Base-by-base conservation (phyloP, 1,140 invertebrate species). In the Heliconius nattereri region DNA sequence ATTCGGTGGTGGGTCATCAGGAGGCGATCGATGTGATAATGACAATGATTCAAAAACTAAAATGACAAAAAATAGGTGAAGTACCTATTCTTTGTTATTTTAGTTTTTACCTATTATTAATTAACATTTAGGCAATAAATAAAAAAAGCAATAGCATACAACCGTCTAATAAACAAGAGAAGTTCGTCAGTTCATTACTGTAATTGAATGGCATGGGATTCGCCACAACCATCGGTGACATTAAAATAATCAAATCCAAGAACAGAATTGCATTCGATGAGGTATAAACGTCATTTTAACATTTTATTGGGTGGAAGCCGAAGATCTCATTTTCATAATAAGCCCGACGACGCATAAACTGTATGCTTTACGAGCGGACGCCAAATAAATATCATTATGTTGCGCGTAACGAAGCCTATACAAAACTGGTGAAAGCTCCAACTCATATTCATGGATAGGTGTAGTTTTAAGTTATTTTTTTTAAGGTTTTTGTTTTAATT, bases 221-320 rank as follows among this genome's bases (percentile, higher is more conserved):
- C 35, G 71, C 71, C 32, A 71, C 32, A 57, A 57, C 54, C 54
- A 66, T 37, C 19, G 71, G 73, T 75, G 45, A 54, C 60, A 76
- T 76, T 80, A 76, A 76, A 76, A 80, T 49, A 37, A 80, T 60
- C 49, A 57, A 49, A 40, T 45, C 29, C 70, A 72, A 73, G 52
- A 66, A 76, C 75, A 76, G 78, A 82, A 83, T 79, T 83, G 79
- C 79, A 83, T 85, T 77, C 76, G 76, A 74, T 85, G 80, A 83
- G 73, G 73, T 83, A 88, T 90, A 86, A 88, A 89, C 85, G 87
- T 91, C 86, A 84, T 87, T 88, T 85, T 85, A 88, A 89, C 84
- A 89, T 87, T 88, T 91, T 90, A 91, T 89, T 87, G 84, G 73
- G 83, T 80, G 76, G 76, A 87, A 85, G 83, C 81, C 85, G 85